Evolutionary conservation across 2,888 invertebrate genomes (phyloP), one percentile per base, ranked within the genome.

Genomic region (Euclidia mi): DNA sequence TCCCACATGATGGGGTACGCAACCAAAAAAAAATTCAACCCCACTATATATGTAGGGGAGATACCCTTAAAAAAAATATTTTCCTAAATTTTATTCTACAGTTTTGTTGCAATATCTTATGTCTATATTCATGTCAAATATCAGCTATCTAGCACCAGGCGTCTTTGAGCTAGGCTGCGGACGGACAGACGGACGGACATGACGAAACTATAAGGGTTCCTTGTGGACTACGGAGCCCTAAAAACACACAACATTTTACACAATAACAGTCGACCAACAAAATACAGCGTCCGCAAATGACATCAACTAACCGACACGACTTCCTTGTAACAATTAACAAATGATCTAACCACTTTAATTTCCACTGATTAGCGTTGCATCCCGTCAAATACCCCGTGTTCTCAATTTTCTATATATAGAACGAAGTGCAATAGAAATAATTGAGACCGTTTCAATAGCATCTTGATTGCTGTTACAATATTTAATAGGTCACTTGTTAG

Each of bases 291-390:
- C 51, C 18, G 10, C 35, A 38, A 50, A 56, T 51, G 43, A 25
- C 38, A 44, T 46, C 40, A 68, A 65, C 31, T 46, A 44, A 15
- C 34, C 52, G 43, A 47, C 59, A 64, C 40, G 32, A 43, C 31
- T 80, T 80, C 79, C 76, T 74, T 65, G 67, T 55, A 75, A 55
- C 67, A 67, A 63, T 71, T 37, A 55, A 43, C 20, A 42, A 44
- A 65, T 73, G 64, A 61, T 60, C 49, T 66, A 76, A 74, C 60
- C 64, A 45, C 57, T 70, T 72, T 72, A 79, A 82, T 82, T 79
- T 56, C 56, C 51, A 66, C 58, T 68, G 61, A 74, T 77, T 71
- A 75, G 65, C 61, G 67, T 56, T 74, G 81, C 79, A 79, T 69
- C 69, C 47, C 61, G 63, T 65, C 61, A 62, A 63, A 57, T 53